phyloP scores from a whole-genome alignment of 2,113 vertebrate species.

The Leptobrachium leishanense region DNA sequence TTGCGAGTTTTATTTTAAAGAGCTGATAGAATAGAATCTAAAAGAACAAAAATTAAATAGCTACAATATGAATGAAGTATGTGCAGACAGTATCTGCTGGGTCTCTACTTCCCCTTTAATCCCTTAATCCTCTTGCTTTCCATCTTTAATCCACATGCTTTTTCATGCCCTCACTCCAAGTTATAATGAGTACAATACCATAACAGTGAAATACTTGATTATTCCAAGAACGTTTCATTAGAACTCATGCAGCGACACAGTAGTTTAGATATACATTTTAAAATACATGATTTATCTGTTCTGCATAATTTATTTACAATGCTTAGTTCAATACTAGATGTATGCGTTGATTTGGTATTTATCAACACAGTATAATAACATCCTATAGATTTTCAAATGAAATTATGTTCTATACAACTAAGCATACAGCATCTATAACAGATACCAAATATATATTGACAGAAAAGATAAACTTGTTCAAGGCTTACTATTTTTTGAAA shows the following conservation, averaged over 20 bases:
- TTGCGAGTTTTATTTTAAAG: slow-evolving; percentile 60
- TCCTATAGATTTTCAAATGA: too few relatives aligned
- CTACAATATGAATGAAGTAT: slow-evolving; percentile 15
- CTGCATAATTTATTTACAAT: slow-evolving; percentile 14
- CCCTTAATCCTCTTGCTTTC: slow-evolving; percentile 65
- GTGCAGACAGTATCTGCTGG: slow-evolving; percentile 51
- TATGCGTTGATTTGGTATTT: too few relatives aligned
- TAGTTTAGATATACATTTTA: slow-evolving; percentile 16
- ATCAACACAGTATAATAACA: too few relatives aligned
- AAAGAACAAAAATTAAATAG: not conserved
- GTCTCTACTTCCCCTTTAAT: slow-evolving; percentile 50
- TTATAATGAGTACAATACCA: slow-evolving; percentile 24
- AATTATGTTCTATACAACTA: too few relatives aligned
- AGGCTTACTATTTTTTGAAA: too few relatives aligned
- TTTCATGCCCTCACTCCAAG: slow-evolving; percentile 18
- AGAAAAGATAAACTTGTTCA: too few relatives aligned
- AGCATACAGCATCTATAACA: too few relatives aligned
- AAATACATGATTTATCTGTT: slow-evolving; percentile 25
- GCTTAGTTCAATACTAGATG: not conserved
- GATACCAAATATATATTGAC: too few relatives aligned
- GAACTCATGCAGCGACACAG: not conserved
- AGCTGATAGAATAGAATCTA: slow-evolving; percentile 48
- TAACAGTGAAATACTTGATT: slow-evolving; percentile 6
- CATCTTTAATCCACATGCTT: slow-evolving; percentile 53
- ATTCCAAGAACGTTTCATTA: not conserved